Percentiles rank a stretch among this genome's conserved stretches.
phyloP scores from a whole-genome alignment of 2,113 vertebrate species.

The Mastomys coucha region DNA sequence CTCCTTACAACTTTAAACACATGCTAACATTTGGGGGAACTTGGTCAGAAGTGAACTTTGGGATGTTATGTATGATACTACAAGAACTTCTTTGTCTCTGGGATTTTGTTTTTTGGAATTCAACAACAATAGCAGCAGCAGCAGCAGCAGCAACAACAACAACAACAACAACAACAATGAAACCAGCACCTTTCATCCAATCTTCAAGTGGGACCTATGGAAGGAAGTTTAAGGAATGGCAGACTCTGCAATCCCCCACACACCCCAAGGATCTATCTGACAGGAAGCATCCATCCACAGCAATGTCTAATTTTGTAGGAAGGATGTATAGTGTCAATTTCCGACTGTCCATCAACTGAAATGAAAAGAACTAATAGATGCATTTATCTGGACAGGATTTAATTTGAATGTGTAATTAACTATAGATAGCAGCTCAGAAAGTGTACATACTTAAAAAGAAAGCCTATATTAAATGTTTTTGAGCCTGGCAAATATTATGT shows the following conservation, averaged over 20 bases:
- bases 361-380: conserved; percentile 64
- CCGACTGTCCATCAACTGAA: background rate
- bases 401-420: conserved; percentile 71
- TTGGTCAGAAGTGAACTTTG: background rate
- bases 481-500: conserved; percentile 45
- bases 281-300: background rate
- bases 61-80: background rate
- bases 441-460: conserved; percentile 60
- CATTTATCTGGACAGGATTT: conserved; percentile 58
- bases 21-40: background rate
- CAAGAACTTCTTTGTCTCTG: background rate
- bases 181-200: background rate
- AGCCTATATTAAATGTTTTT: conserved; percentile 59
- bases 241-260: background rate
- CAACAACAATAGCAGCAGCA: background rate
- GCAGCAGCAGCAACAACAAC: background rate
- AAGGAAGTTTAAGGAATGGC: conserved; percentile 30
- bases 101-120: conserved; percentile 38
- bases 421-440: conserved; percentile 57
- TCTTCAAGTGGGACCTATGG: conserved; percentile 43
- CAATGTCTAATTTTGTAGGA: background rate
- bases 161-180: background rate
- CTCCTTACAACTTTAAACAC: background rate
- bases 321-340: background rate
- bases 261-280: background rate